These are phyloP conservation scores for Anthophora plumipes DNA, from an alignment of 2,888 invertebrate genomes.

Conservation along the genomic window DNA sequence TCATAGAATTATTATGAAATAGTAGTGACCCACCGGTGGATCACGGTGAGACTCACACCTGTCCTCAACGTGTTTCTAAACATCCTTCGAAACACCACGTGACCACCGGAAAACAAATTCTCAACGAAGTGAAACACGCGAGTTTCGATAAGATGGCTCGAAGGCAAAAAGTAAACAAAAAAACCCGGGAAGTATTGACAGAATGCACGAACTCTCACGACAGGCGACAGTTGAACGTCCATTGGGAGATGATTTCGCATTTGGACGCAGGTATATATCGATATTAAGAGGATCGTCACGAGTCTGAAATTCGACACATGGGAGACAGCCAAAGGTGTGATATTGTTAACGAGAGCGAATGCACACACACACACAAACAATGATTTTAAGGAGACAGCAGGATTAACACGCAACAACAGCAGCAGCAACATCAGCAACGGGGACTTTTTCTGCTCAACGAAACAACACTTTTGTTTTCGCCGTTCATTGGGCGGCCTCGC, in stretches of 20 bases:
- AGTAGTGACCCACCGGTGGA: too few relatives aligned
- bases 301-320: not conserved
- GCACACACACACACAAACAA: slow-evolving; percentile 13
- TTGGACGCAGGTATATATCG: not conserved
- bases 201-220: slow-evolving; percentile 26
- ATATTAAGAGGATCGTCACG: slow-evolving; percentile 25
- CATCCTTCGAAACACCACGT: not conserved
- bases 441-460: slow-evolving; percentile 36
- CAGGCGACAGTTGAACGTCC: slow-evolving; percentile 14
- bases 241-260: not conserved
- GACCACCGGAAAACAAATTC: too few relatives aligned
- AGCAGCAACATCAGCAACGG: slow-evolving; percentile 45
- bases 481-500: slow-evolving; percentile 24
- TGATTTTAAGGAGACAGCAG: not conserved
- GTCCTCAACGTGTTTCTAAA: too few relatives aligned
- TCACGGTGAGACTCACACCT: too few relatives aligned
- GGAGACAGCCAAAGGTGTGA: not conserved
- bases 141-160: slow-evolving; percentile 57
- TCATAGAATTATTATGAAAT: too few relatives aligned
- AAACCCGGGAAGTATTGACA: slow-evolving; percentile 7
- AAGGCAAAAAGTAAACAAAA: too few relatives aligned
- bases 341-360: slow-evolving; percentile 29
- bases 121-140: too few relatives aligned
- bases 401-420: slow-evolving; percentile 26
- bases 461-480: slow-evolving; percentile 42